phyloP scores from a whole-genome alignment of 2,888 invertebrate genomes.

The Hemistola chrysoprasaria region DNA sequence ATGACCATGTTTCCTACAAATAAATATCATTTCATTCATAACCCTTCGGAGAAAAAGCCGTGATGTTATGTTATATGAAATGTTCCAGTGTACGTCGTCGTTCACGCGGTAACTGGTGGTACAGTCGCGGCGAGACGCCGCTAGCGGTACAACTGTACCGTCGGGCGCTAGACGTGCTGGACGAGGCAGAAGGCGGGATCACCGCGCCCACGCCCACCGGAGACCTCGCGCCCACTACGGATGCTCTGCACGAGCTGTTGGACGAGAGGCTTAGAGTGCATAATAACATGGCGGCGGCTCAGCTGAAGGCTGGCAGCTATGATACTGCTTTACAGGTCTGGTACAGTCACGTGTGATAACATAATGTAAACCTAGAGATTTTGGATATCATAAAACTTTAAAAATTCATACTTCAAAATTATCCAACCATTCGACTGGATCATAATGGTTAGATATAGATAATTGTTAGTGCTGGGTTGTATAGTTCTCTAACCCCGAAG shows the following conservation, averaged over 20 bases:
- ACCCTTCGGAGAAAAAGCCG: too few species aligned
- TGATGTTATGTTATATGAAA: too few species aligned
- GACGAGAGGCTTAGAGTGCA: slow-evolving; percentile 92
- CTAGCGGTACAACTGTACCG: slow-evolving; percentile 94
- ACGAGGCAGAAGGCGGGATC: slow-evolving; percentile 86
- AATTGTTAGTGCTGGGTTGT: too few species aligned
- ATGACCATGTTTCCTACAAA: too few species aligned
- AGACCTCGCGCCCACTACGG: slow-evolving; percentile 55
- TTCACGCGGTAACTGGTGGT: slow-evolving; percentile 96
- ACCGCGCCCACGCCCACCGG: slow-evolving; percentile 77
- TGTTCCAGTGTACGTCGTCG: slow-evolving; percentile 73
- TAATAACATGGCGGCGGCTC: slow-evolving; percentile 96
- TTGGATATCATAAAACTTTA: too few species aligned
- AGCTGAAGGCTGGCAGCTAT: slow-evolving; percentile 92
- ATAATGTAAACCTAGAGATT: too few species aligned
- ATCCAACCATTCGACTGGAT: too few species aligned
- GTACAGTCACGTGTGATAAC: too few species aligned
- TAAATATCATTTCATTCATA: too few species aligned
- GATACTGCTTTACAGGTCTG: slow-evolving; percentile 92
- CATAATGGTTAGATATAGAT: too few species aligned
- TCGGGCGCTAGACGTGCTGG: slow-evolving; percentile 91
- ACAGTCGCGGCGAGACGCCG: slow-evolving; percentile 89
- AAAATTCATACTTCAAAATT: too few species aligned
- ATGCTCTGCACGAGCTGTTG: slow-evolving; percentile 75
- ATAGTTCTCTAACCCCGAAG: too few species aligned